Evolutionary conservation across 1,140 invertebrate genomes (phyloP).

Genomic region (Rhopalosiphum padi): DNA sequence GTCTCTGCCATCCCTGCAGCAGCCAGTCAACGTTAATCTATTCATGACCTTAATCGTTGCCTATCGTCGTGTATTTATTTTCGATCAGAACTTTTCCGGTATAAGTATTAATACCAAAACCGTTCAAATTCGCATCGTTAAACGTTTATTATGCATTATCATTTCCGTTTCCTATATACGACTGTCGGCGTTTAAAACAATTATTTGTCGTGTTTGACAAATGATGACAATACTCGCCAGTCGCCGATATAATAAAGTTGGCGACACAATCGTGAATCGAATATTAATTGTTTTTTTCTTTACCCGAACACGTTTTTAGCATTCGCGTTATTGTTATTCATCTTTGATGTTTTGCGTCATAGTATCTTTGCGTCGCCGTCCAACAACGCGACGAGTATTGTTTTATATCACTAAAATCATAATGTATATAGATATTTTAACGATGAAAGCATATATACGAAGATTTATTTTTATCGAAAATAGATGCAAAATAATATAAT

Average conservation of each 20-base stretch:
- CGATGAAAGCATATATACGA: not conserved
- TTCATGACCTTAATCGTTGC: not conserved
- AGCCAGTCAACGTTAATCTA: constrained; percentile 9
- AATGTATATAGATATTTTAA: not conserved
- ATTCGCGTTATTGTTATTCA: constrained; percentile 18
- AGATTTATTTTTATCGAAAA: not conserved
- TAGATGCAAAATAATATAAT: not conserved
- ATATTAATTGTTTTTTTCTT: constrained; percentile 1
- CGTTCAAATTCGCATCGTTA: constrained; percentile 28
- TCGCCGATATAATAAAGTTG: not conserved
- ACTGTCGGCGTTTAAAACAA: not conserved
- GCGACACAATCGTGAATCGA: constrained; percentile 22
- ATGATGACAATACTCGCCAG: not conserved
- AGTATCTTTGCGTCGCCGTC: not conserved
- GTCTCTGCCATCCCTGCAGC: not conserved
- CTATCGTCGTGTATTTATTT: not conserved
- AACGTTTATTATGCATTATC: not conserved
- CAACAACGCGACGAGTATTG: not conserved
- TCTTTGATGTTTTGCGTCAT: not conserved
- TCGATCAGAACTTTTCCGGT: not conserved
- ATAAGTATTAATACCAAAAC: not conserved
- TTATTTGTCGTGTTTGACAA: not conserved
- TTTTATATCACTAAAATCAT: not conserved
- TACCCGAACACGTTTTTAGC: not conserved
- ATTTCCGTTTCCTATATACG: not conserved